Conservation (phyloP, 2,113 vertebrate species). For the Chaenocephalus aceratus region DNA sequence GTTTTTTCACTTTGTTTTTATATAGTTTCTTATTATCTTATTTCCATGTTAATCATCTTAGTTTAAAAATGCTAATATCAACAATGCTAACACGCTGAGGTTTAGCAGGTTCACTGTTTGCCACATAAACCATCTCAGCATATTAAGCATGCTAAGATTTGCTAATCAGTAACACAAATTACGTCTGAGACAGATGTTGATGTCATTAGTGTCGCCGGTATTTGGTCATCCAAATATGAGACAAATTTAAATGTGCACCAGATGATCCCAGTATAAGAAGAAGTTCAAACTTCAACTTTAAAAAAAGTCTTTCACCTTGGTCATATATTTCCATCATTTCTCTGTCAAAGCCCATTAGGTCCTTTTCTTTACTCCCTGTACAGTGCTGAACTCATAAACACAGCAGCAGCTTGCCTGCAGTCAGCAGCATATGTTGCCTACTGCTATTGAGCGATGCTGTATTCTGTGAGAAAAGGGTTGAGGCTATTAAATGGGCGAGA, state of each 20-base stretch:
- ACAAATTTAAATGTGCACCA: background rate
- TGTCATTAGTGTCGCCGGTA: background rate
- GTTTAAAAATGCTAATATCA: no score
- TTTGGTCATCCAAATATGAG: background rate
- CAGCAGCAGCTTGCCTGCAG: slow-evolving; percentile 58
- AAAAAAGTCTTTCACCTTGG: slow-evolving; percentile 1
- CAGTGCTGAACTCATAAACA: slow-evolving; percentile 28
- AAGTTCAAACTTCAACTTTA: background rate
- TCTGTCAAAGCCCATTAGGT: slow-evolving; percentile 17
- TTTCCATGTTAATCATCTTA: no score
- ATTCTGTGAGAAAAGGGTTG: slow-evolving; percentile 30
- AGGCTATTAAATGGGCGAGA: background rate
- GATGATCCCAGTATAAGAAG: background rate
- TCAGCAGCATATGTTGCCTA: slow-evolving; percentile 67
- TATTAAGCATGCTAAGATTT: background rate
- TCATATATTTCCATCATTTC: background rate
- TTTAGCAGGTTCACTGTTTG: background rate
- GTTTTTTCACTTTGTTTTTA: no score
- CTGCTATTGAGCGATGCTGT: slow-evolving; percentile 17
- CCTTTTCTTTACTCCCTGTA: slow-evolving; percentile 2
- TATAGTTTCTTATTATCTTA: no score
- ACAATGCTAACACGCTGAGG: no score
- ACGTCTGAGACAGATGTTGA: background rate
- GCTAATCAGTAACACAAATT: background rate
- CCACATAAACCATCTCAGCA: background rate